These are phyloP conservation scores for Flexamia atlantica DNA, from an alignment of 2,888 invertebrate genomes.

Conservation along the genomic window DNA sequence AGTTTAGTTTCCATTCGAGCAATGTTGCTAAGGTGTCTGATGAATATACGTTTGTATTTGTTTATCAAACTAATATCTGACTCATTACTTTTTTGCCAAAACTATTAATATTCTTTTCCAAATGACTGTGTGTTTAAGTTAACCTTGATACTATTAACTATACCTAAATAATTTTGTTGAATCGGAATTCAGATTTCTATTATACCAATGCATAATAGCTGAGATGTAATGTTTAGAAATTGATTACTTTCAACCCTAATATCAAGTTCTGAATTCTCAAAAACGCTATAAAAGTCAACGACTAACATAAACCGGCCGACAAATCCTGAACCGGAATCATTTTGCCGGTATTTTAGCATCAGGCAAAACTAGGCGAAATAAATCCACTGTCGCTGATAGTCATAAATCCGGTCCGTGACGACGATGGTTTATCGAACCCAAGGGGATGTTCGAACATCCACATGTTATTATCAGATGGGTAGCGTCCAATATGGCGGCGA, in stretches of 20 bases:
- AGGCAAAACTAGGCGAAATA: neutral
- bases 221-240: too few species aligned
- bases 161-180: too few species aligned
- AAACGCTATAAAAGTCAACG: neutral
- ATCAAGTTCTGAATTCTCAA: neutral
- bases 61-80: too few species aligned
- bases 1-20: too few species aligned
- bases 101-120: too few species aligned
- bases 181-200: too few species aligned
- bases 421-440: neutral
- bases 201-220: too few species aligned
- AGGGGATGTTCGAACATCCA: neutral
- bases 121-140: too few species aligned
- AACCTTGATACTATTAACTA: too few species aligned
- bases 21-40: too few species aligned
- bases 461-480: slow-evolving; percentile 31
- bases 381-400: neutral
- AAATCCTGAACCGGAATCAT: neutral
- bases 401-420: neutral
- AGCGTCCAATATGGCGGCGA: slow-evolving; percentile 20
- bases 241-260: neutral
- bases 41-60: too few species aligned
- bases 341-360: neutral
- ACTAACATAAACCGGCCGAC: neutral
- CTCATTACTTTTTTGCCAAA: too few species aligned